Base-by-base conservation (phyloP, 2,888 invertebrate species). In the Acanthosepion lycidas region DNA sequence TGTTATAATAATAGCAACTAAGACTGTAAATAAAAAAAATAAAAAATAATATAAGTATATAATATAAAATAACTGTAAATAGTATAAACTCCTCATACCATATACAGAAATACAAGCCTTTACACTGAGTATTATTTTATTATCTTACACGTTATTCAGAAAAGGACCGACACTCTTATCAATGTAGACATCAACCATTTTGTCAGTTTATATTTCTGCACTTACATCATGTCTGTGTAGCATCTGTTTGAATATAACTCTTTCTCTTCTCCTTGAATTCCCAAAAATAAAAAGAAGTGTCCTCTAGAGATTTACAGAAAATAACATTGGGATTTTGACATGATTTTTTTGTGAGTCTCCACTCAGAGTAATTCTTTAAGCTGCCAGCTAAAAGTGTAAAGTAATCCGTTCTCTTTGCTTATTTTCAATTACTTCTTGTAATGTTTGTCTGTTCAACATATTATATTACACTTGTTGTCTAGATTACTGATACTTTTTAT, bases 251-350 rank as follows among this genome's bases (percentile, higher is more conserved):
- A n/a, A n/a, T 78, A n/a, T 78, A 78, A n/a, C 78, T 78, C 78
- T 33, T 78, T 15, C 12, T 78, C n/a, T n/a, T n/a, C 78, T n/a
- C 78, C 28, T n/a, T 78, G n/a, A n/a, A 78, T n/a, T 15, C 78
- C n/a, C 78, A 78, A 78, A 78, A 78, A n/a, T 78, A n/a, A 78
- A n/a, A 78, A 78, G 28, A 78, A n/a, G 78, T 78, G n/a, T n/a
- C 23, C n/a, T 78, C 78, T 78, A 2, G 78, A 78, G 78, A 78
- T 12, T 78, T 15, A n/a, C 15, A 78, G 78, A 78, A 78, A 78
- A 78, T 78, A 78, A n/a, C 15, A 78, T 78, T 78, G 78, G 9
- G n/a, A 78, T 78, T 78, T 78, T 78, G 78, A 78, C 33, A 33
- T 78, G 78, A 78, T 78, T n/a, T 78, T 78, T 12, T 78, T 78